Evolutionary conservation across 1,140 invertebrate species (phyloP), one percentile per base, ranked within the genome.

Genomic region (Meloidogyne hapla): DNA sequence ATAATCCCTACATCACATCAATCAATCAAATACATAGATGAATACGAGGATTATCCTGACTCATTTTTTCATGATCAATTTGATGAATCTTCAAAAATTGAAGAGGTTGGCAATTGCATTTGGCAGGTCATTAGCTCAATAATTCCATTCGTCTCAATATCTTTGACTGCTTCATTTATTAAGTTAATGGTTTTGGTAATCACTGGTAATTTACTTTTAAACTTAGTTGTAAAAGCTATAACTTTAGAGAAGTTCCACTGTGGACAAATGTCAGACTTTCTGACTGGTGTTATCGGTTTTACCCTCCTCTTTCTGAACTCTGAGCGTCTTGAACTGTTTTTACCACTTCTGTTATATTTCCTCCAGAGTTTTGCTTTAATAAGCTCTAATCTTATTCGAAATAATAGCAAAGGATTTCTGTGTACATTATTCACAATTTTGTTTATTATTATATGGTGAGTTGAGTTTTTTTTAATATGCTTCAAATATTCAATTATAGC

Each of bases 401-500:
- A 40, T 33, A 33, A 18, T 33, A 40, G 38, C 26, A 63, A 56
- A 2, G 70, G 56, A 61, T 38, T 63, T 73, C 12, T 62, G n/a
- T 73, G 70, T 61, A 28, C 56, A n/a, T 5, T 28, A n/a, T 73
- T 73, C n/a, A 73, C 70, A 21, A 28, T 73, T 56, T 25, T 73
- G 3, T 73, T 63, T 45, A 56, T 61, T 56, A 12, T 33, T 26
- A 26, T 73, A 18, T 73, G 70, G 70, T 73, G 21, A 71, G 45
- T 5, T 66, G 10, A 66, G n/a, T n/a, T n/a, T 15, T n/a, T 56
- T 56, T n/a, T 6, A n/a, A n/a, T n/a, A 56, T n/a, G 18, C n/a
- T 56, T 56, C n/a, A n/a, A 56, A 56, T n/a, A n/a, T 6, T n/a
- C 18, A 56, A 56, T 56, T 56, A n/a, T 56, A 56, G 48, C 18